A percentile compares a stretch with the other conserved stretches of the same genome.
Conservation (phyloP, 2,797 vertebrate genomes). For the Capromys pilorides region DNA sequence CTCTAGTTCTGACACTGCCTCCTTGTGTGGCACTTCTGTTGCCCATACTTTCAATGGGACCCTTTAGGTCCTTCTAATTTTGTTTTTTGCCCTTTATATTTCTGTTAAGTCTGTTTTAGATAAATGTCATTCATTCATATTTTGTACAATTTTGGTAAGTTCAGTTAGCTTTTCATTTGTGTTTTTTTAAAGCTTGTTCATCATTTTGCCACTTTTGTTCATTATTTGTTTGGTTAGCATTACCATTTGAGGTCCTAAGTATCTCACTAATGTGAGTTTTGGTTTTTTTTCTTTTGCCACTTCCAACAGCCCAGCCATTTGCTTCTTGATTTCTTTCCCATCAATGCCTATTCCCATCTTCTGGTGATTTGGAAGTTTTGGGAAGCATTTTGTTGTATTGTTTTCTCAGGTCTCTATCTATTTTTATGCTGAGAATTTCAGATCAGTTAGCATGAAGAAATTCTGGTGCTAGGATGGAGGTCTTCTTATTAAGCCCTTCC, state of each 20-base stretch:
- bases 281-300: not conserved
- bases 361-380: not conserved
- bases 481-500: not conserved
- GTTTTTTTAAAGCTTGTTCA: not conserved
- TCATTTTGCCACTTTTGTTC: not conserved
- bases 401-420: not conserved
- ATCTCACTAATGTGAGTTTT: not conserved
- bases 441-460: not conserved
- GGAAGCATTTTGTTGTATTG: not conserved
- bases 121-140: not conserved
- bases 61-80: not conserved
- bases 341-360: not conserved
- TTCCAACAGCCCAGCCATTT: not conserved
- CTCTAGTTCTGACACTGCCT: not conserved
- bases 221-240: not conserved
- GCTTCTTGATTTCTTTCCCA: not conserved
- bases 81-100: not conserved
- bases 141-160: not conserved
- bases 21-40: not conserved
- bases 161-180: not conserved
- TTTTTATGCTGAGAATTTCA: not conserved
- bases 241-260: not conserved
- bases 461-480: not conserved
- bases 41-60: not conserved
- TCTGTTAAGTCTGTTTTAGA: not conserved